Conservation (phyloP, 2,113 vertebrate species). For the Balaeniceps rex region DNA sequence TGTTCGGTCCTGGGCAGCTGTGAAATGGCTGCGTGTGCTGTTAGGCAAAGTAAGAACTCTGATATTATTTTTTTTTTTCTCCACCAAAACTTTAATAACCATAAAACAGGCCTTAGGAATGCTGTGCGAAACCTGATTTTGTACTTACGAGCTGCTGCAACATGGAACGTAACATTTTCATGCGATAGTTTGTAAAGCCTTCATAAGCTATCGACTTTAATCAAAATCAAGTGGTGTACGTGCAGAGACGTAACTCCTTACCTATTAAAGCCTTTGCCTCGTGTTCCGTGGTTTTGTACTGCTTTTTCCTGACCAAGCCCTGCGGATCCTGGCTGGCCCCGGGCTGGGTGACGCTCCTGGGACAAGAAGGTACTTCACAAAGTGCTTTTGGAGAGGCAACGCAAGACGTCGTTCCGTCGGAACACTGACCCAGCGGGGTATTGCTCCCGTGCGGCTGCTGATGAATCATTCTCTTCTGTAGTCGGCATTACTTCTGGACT, state of each 20-base stretch:
- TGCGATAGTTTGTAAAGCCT: background rate
- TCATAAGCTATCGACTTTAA: background rate
- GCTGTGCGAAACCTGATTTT: background rate
- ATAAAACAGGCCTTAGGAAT: background rate
- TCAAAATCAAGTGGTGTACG: background rate
- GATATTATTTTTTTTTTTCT: no score
- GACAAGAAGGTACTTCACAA: background rate
- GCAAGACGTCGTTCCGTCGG: rapidly evolving
- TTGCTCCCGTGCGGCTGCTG: background rate
- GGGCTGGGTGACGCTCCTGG: background rate
- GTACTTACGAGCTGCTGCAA: background rate
- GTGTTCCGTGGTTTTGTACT: background rate
- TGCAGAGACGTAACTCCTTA: background rate
- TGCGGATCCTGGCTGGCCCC: background rate
- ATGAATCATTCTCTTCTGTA: background rate
- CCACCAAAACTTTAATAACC: background rate
- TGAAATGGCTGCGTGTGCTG: background rate
- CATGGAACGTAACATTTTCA: rapidly evolving
- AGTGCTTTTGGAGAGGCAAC: background rate
- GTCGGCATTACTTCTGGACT: background rate
- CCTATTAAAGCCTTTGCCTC: background rate
- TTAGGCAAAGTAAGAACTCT: background rate
- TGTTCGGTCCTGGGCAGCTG: background rate
- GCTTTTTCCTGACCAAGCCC: background rate
- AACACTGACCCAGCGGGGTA: background rate